A percentile compares a stretch with the other conserved stretches of the same genome.
Evolutionary conservation across 1,140 invertebrate genomes (phyloP).

Genomic region (Apolygus lucorum): DNA sequence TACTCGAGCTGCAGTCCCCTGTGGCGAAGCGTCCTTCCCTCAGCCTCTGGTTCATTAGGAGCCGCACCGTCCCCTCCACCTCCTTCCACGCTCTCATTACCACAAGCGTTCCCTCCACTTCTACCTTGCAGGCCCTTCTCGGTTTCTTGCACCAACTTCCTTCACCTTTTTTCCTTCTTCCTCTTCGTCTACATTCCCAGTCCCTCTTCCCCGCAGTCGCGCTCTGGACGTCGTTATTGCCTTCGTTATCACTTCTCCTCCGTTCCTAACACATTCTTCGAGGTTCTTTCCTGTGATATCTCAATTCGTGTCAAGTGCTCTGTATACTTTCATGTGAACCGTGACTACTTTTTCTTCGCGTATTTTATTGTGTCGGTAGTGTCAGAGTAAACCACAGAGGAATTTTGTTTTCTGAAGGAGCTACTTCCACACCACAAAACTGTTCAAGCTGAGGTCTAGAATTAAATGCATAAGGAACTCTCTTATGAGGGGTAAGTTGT

Average conservation of each 20-base stretch:
- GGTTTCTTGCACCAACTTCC: too few species aligned
- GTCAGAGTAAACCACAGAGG: too few species aligned
- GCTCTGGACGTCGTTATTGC: not conserved
- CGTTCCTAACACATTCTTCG: not conserved
- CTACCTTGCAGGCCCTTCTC: too few species aligned
- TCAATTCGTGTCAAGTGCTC: not conserved
- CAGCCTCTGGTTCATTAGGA: not conserved
- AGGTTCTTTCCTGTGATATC: not conserved
- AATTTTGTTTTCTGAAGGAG: too few species aligned
- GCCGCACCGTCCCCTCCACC: not conserved
- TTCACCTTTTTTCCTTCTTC: too few species aligned
- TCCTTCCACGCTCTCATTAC: not conserved
- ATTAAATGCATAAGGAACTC: conserved; percentile 1
- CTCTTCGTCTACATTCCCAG: not conserved
- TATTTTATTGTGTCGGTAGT: too few species aligned
- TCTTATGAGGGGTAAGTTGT: not conserved
- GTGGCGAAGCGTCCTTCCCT: too few species aligned
- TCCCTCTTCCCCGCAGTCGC: not conserved
- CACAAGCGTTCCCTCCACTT: not conserved
- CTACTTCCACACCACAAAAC: not conserved
- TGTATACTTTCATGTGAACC: too few species aligned
- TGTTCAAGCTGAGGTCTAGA: not conserved
- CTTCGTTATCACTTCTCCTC: not conserved
- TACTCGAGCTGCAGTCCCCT: too few species aligned
- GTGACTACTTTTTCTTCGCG: too few species aligned